Conservation (phyloP, 2,797 vertebrate species). For the Heliangelus exortis region DNA sequence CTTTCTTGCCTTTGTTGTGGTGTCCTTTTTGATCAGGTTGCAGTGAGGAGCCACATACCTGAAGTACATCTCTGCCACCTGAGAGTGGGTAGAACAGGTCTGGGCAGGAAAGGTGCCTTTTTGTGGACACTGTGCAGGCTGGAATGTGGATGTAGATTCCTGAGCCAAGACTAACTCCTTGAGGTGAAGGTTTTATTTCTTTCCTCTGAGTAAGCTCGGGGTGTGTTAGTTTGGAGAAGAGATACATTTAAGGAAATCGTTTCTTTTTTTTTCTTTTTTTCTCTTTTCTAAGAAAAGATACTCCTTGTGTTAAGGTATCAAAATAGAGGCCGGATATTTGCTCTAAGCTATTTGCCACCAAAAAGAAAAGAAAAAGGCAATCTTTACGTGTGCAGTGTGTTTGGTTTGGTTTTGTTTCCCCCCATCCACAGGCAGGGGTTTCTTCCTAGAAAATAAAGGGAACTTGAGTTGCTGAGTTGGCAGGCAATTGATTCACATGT, state of each 20-base stretch:
- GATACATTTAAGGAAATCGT: not conserved
- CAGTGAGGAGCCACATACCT: not conserved
- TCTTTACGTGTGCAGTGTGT: not conserved
- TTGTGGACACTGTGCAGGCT: not conserved
- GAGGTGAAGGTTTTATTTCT: conserved; percentile 48
- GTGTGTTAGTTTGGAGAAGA: not conserved
- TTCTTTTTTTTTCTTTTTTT: conserved; percentile 4
- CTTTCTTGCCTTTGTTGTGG: not conserved
- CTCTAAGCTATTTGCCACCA: not conserved
- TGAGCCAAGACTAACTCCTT: conserved; percentile 37
- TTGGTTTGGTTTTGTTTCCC: no score
- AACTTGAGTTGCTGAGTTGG: conserved; percentile 22
- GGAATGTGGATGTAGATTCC: conserved; percentile 42
- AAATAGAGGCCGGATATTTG: not conserved
- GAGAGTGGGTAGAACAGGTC: not conserved
- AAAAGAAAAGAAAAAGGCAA: not conserved
- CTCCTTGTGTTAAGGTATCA: not conserved
- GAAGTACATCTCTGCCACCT: not conserved
- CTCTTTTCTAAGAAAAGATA: conserved; percentile 3
- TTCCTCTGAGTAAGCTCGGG: conserved; percentile 42
- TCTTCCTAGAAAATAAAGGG: conserved; percentile 6
- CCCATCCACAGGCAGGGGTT: not conserved
- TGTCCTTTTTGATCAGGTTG: not conserved
- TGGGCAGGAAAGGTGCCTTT: conserved; percentile 18
- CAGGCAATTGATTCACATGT: not conserved